Percentiles rank a stretch among this genome's conserved stretches.
These are phyloP conservation scores for Eulacestoma nigropectus DNA, from an alignment of 2,113 vertebrate species.

Conservation along the genomic window DNA sequence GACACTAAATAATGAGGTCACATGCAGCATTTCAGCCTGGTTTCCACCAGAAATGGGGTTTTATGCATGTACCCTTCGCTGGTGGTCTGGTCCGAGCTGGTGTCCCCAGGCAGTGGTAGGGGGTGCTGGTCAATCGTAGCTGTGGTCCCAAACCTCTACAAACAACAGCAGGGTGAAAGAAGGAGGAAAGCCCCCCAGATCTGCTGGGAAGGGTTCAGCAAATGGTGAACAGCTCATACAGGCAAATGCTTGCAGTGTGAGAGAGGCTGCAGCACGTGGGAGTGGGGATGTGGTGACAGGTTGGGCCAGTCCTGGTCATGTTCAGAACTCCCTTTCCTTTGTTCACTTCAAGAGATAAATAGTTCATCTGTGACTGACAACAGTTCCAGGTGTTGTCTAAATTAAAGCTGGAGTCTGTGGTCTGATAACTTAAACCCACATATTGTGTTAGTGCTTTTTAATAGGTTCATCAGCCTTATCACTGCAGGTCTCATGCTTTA, in stretches of 20 bases:
- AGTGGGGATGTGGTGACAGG: background rate
- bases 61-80: background rate
- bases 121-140: background rate
- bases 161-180: background rate
- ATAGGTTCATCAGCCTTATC: background rate
- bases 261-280: background rate
- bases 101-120: background rate
- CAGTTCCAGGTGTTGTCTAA: background rate
- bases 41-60: background rate
- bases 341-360: background rate
- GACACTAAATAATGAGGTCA: background rate
- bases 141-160: background rate
- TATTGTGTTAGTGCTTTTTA: background rate
- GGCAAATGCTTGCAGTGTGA: background rate
- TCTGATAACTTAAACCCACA: background rate
- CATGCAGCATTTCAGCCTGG: background rate
- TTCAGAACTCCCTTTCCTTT: background rate
- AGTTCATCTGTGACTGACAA: background rate
- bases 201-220: background rate
- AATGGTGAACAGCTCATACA: background rate
- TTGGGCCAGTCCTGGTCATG: background rate
- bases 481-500: background rate
- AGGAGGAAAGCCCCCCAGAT: background rate
- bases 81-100: background rate
- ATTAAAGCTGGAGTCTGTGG: background rate